Conservation (phyloP, 2,888 invertebrate genomes). For the Dinocampus coccinellae region DNA sequence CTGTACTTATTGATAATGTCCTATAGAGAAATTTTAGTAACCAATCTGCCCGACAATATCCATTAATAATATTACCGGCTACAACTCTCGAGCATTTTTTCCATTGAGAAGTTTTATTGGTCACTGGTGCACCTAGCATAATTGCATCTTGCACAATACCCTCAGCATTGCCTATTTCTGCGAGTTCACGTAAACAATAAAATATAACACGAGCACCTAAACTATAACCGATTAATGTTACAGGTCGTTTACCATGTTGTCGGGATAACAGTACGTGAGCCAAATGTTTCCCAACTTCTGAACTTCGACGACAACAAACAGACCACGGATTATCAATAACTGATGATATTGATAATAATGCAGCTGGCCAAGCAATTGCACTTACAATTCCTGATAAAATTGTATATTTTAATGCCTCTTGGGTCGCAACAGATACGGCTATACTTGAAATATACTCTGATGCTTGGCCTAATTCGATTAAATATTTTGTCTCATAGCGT, state of each 20-base stretch:
- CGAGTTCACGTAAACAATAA: conserved; percentile 74
- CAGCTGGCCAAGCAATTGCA: conserved; percentile 77
- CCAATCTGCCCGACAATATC: conserved; percentile 78
- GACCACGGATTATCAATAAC: conserved; percentile 79
- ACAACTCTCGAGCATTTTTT: conserved; percentile 72
- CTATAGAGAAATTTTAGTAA: conserved; percentile 76
- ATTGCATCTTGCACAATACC: conserved; percentile 78
- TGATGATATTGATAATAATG: conserved; percentile 72
- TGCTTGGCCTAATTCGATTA: conserved; percentile 74
- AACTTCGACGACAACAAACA: conserved; percentile 74
- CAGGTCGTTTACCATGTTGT: conserved; percentile 76
- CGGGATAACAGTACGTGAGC: conserved; percentile 75
- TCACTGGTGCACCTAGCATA: conserved; percentile 76
- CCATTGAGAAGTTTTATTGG: conserved; percentile 74
- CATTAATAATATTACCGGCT: conserved; percentile 76
- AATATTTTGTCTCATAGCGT: conserved; percentile 75
- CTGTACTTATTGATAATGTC: conserved; percentile 74
- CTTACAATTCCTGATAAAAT: conserved; percentile 76
- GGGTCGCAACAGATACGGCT: conserved; percentile 73
- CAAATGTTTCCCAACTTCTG: conserved; percentile 75
- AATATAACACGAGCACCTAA: conserved; percentile 79
- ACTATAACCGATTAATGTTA: conserved; percentile 77
- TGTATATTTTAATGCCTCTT: conserved; percentile 77
- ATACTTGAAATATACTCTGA: conserved; percentile 75
- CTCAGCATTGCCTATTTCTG: conserved; percentile 68